Evolutionary conservation across 2,113 vertebrate species (phyloP).

Genomic region (Trichomycterus rosablanca): DNA sequence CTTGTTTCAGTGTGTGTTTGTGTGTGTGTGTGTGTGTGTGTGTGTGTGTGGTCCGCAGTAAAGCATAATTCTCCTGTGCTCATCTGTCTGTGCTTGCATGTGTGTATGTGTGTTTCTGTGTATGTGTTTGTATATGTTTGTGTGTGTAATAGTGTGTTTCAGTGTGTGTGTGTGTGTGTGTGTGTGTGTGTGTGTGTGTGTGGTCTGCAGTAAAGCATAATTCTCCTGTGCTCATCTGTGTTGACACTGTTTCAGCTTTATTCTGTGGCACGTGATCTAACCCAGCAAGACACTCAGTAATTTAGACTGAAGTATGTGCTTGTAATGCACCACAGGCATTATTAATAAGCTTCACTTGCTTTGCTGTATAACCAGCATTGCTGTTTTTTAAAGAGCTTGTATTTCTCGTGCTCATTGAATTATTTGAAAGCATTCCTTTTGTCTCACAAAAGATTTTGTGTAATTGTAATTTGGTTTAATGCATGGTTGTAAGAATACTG

Average conservation of each 20-base stretch:
- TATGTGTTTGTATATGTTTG: too few species aligned
- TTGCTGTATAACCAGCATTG: conserved; percentile 27
- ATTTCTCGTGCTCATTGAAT: neutral
- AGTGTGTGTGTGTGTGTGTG: conserved; percentile 17
- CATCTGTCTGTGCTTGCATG: neutral
- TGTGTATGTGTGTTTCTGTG: too few species aligned
- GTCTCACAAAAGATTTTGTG: neutral
- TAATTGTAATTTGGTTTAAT: neutral
- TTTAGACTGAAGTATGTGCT: conserved; percentile 37
- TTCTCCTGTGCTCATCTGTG: conserved; percentile 30
- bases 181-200: conserved; percentile 21
- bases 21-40: too few species aligned
- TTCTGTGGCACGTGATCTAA: conserved; percentile 25
- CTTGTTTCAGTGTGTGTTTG: too few species aligned
- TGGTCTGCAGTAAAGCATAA: conserved; percentile 17
- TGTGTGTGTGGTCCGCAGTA: too few species aligned
- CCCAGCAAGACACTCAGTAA: conserved; percentile 29
- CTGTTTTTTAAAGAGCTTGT: conserved; percentile 4
- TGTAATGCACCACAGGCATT: conserved; percentile 30
- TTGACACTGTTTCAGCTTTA: conserved; percentile 29
- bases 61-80: conserved; percentile 40
- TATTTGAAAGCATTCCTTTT: conserved; percentile 13
- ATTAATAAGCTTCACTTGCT: conserved; percentile 32
- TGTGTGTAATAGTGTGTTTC: neutral
- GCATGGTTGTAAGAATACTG: too few species aligned